Conservation (phyloP, 2,888 invertebrate genomes). For the Lasioglossum vierecki region DNA sequence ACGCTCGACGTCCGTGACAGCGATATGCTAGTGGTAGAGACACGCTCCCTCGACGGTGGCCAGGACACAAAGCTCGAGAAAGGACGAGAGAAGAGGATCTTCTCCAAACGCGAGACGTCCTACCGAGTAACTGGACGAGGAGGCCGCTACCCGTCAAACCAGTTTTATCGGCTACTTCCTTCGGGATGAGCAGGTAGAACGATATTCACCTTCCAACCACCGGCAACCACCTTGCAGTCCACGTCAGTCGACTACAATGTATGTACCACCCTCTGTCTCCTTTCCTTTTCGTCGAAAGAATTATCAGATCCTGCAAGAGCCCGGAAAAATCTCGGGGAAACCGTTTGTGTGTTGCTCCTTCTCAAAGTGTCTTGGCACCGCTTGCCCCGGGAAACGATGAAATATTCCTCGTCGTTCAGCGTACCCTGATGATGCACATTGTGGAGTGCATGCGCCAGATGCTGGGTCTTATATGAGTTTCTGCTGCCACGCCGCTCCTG, state of each 20-base stretch:
- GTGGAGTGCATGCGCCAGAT: neutral
- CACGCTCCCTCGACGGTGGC: slow-evolving; percentile 7
- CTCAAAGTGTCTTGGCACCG: neutral
- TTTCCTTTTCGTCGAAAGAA: slow-evolving; percentile 25
- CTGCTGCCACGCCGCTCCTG: neutral
- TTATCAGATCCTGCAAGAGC: neutral
- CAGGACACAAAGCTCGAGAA: slow-evolving; percentile 26
- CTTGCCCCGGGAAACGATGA: slow-evolving; percentile 13
- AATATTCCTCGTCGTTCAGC: slow-evolving; percentile 6
- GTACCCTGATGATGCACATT: neutral
- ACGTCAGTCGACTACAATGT: slow-evolving; percentile 35
- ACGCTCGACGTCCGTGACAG: neutral
- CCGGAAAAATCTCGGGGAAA: neutral
- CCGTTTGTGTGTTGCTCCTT: neutral
- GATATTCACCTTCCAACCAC: slow-evolving; percentile 44
- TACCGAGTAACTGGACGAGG: slow-evolving; percentile 73
- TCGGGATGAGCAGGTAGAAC: slow-evolving; percentile 75
- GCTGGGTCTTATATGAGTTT: neutral
- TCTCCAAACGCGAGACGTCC: slow-evolving; percentile 69
- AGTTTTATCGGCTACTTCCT: slow-evolving; percentile 83
- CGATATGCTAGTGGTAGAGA: slow-evolving; percentile 30
- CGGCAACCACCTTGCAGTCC: slow-evolving; percentile 64
- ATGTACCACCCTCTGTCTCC: neutral
- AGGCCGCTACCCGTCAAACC: slow-evolving; percentile 82
- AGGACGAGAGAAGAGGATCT: slow-evolving; percentile 52